phyloP scores from a whole-genome alignment of 2,888 invertebrate genomes.

The Polydrusus cervinus region DNA sequence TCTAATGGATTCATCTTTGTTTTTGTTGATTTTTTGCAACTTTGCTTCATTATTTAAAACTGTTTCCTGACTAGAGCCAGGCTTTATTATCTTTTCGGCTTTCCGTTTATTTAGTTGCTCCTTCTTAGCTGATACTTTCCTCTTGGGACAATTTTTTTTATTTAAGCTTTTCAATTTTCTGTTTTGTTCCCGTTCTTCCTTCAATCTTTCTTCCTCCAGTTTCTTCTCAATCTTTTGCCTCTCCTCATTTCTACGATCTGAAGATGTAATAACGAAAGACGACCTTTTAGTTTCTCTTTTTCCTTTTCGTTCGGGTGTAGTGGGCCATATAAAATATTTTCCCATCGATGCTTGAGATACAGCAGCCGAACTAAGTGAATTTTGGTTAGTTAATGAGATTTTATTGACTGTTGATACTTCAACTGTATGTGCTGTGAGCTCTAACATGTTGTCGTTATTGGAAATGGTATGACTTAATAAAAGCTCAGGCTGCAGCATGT shows the following conservation, averaged over 20 bases:
- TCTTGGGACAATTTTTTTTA: conserved; percentile 8
- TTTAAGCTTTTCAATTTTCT: conserved; percentile 3
- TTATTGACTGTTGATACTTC: background rate
- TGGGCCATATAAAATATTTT: conserved; percentile 24
- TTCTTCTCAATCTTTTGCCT: conserved; percentile 28
- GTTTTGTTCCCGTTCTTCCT: conserved; percentile 23
- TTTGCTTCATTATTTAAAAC: conserved; percentile 2
- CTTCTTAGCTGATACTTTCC: background rate
- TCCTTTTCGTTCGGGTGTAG: conserved; percentile 23
- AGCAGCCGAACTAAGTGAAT: conserved; percentile 3
- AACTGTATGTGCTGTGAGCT: background rate
- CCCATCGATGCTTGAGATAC: background rate
- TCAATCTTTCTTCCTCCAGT: conserved; percentile 26
- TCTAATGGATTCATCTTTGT: background rate
- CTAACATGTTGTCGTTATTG: background rate
- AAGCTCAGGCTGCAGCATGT: background rate
- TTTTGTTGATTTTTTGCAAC: background rate
- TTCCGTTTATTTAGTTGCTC: background rate
- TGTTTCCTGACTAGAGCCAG: background rate
- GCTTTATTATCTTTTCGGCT: background rate
- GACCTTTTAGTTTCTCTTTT: conserved; percentile 24
- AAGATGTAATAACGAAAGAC: conserved; percentile 19
- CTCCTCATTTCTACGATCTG: conserved; percentile 21
- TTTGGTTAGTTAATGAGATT: conserved; percentile 4
- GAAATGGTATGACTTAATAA: background rate